phyloP scores from a whole-genome alignment of 53 echinoderm and acorn worm species.

The Holothuria leucospilota region DNA sequence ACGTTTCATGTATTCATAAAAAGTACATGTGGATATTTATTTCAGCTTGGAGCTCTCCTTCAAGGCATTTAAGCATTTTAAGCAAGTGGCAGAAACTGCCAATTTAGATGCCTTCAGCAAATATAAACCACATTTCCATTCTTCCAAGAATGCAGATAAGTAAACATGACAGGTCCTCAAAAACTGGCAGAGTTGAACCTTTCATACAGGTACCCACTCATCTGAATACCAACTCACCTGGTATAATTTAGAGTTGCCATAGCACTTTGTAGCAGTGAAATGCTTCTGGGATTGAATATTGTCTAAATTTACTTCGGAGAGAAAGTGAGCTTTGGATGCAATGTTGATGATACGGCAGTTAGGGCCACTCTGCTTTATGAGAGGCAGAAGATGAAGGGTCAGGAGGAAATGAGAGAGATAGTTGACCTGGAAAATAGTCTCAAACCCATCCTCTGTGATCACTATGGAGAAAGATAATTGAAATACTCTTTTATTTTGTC shows the following conservation, averaged over 20 bases:
- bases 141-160: too few species aligned
- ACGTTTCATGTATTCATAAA: too few species aligned
- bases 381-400: slow-evolving; percentile 79
- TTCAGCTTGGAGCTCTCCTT: too few species aligned
- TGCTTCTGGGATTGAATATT: slow-evolving; percentile 38
- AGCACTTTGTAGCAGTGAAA: neutral
- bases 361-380: slow-evolving; percentile 66
- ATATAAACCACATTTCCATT: too few species aligned
- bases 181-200: too few species aligned
- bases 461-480: slow-evolving; percentile 5
- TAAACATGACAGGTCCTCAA: too few species aligned
- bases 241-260: slow-evolving; percentile 55
- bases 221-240: slow-evolving; percentile 38
- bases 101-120: too few species aligned
- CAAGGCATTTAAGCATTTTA: too few species aligned
- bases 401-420: slow-evolving; percentile 87
- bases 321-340: slow-evolving; percentile 63
- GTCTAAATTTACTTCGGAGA: slow-evolving; percentile 23
- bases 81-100: too few species aligned
- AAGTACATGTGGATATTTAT: too few species aligned
- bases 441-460: slow-evolving; percentile 70
- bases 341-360: slow-evolving; percentile 71
- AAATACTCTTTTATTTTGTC: neutral
- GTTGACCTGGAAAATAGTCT: slow-evolving; percentile 86
- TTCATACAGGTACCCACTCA: too few species aligned